A percentile compares a stretch with the other conserved stretches of the same genome.
These are phyloP conservation scores for Heliconius hermathena DNA, from an alignment of 1,140 invertebrate genomes.

Conservation along the genomic window DNA sequence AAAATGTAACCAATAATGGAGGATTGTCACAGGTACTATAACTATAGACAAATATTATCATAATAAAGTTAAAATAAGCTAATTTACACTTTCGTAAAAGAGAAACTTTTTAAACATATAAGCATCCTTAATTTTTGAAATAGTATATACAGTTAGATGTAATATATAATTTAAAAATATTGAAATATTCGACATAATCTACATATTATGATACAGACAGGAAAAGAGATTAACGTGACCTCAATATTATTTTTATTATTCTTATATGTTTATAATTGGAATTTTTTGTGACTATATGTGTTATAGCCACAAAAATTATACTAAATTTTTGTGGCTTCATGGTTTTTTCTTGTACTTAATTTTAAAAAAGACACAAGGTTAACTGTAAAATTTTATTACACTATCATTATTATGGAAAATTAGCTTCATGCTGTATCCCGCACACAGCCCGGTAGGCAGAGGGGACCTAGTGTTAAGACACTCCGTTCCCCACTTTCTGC, in stretches of 20 bases:
- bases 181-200: background rate
- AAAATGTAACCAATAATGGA: constrained; percentile 69
- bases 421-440: too few relatives aligned
- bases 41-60: background rate
- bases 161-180: background rate
- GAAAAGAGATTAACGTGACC: background rate
- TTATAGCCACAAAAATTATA: background rate
- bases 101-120: background rate
- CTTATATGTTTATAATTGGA: background rate
- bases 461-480: too few relatives aligned
- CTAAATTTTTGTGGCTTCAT: background rate
- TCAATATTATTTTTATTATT: background rate
- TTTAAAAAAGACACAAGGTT: background rate
- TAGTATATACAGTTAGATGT: too few relatives aligned
- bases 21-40: constrained; percentile 52
- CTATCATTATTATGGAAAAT: constrained; percentile 4
- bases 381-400: background rate
- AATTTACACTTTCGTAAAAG: too few relatives aligned
- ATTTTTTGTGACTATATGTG: too few relatives aligned
- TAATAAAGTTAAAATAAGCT: too few relatives aligned
- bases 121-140: background rate
- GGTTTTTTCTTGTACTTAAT: background rate
- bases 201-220: background rate
- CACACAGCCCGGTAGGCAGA: too few relatives aligned
- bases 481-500: too few relatives aligned